Conservation (phyloP, 2,113 vertebrate species). For the Pogonocichla stellata region DNA sequence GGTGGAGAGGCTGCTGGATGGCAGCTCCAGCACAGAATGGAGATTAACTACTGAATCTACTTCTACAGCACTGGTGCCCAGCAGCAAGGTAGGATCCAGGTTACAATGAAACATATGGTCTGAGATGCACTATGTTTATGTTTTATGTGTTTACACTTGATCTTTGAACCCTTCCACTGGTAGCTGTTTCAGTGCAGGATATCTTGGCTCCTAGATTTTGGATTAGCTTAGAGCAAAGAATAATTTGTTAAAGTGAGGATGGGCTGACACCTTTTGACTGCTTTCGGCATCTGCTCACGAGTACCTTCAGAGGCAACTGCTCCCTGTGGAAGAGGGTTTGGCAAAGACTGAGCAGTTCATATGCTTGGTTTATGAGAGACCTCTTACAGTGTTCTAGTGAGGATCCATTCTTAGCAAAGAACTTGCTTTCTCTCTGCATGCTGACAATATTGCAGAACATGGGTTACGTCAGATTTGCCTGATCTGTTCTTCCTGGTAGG, state of each 20-base stretch:
- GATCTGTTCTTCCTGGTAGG: neutral
- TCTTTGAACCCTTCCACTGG: neutral
- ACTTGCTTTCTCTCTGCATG: neutral
- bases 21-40: neutral
- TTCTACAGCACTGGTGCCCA: neutral
- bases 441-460: neutral
- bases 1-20: neutral
- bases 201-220: neutral
- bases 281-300: neutral
- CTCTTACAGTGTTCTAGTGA: neutral
- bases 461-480: neutral
- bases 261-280: neutral
- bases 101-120: neutral
- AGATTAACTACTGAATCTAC: neutral
- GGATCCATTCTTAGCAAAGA: neutral
- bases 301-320: neutral
- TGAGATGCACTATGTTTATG: fast-evolving
- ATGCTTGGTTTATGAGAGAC: neutral
- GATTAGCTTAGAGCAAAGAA: neutral
- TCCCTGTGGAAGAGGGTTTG: neutral
- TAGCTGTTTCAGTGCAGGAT: neutral
- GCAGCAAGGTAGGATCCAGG: neutral
- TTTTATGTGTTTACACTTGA: neutral
- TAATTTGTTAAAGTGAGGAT: neutral
- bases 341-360: neutral